Evolutionary conservation across 2,888 invertebrate species (phyloP).

Genomic region (Campoletis raptor): DNA sequence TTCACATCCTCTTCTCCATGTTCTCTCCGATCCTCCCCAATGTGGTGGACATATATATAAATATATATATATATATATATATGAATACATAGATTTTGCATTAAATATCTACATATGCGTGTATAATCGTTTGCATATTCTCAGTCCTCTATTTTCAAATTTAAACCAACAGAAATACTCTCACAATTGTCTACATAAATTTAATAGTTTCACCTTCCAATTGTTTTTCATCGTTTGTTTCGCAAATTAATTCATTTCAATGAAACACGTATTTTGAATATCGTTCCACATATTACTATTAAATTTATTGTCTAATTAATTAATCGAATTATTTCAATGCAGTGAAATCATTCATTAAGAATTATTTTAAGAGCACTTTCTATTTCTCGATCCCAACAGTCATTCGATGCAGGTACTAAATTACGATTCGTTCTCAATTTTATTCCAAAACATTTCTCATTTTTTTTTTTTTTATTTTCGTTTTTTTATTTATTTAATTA

Average conservation of each 20-base stretch:
- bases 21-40: conserved; percentile 37
- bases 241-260: not conserved
- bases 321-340: not conserved
- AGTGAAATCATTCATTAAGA: not conserved
- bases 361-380: not conserved
- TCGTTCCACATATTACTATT: not conserved
- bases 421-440: no score
- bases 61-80: conserved; percentile 10
- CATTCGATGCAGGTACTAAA: not conserved
- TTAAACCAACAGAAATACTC: conserved; percentile 30
- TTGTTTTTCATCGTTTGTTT: conserved; percentile 10
- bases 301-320: not conserved
- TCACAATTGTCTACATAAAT: not conserved
- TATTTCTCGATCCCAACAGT: not conserved
- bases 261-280: not conserved
- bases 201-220: not conserved
- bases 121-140: conserved; percentile 36
- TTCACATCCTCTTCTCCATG: conserved; percentile 44
- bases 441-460: not conserved
- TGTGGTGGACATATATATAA: conserved; percentile 17
- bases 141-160: conserved; percentile 51
- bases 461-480: not conserved
- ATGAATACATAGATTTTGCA: not conserved
- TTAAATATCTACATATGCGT: not conserved
- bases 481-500: no score